Conservation (phyloP, 2,113 vertebrate species). For the Alouatta palliata region DNA sequence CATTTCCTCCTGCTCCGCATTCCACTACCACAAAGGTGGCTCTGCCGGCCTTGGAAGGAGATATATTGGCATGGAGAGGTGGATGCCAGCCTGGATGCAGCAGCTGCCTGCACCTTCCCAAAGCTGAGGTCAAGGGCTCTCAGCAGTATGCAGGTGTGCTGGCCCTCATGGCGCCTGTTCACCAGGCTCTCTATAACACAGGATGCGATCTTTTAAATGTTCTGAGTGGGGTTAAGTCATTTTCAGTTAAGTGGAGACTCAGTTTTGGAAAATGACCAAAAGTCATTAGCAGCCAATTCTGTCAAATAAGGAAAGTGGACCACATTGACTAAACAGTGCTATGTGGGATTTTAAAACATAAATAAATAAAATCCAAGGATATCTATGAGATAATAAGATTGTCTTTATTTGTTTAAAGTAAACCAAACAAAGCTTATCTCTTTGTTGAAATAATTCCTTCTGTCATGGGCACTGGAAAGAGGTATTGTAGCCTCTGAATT, state of each 20-base stretch:
- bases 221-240: not conserved
- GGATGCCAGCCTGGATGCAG: not conserved
- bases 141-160: not conserved
- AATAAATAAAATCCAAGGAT: constrained; percentile 15
- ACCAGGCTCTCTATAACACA: not conserved
- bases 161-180: not conserved
- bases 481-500: not conserved
- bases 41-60: not conserved
- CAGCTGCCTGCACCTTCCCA: not conserved
- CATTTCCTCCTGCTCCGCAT: not conserved
- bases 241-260: constrained; percentile 7
- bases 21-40: not conserved
- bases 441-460: not conserved
- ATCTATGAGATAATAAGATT: not conserved
- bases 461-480: not conserved
- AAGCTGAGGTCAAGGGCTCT: not conserved
- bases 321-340: not conserved
- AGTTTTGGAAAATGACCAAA: not conserved
- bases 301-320: not conserved
- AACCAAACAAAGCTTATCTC: not conserved
- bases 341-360: not conserved
- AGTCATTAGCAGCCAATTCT: not conserved
- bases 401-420: not conserved
- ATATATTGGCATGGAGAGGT: not conserved
- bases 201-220: not conserved